phyloP scores from a whole-genome alignment of 2,797 vertebrate species.

The Poliocrania exsul region DNA sequence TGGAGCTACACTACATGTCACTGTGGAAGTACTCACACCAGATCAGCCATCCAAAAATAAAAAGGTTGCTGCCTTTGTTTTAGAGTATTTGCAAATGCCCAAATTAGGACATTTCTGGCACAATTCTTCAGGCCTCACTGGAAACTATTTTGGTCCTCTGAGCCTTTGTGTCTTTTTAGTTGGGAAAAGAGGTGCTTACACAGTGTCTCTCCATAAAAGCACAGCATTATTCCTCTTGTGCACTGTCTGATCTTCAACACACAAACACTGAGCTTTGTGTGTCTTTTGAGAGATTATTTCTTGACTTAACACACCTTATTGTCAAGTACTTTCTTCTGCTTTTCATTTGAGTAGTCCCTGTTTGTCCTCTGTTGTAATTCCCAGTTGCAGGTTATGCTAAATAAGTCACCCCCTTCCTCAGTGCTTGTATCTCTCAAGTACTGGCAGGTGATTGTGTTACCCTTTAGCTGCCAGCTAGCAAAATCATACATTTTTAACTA shows the following conservation, averaged over 20 bases:
- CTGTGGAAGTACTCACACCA: not conserved
- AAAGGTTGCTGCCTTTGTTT: not conserved
- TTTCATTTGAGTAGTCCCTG: not conserved
- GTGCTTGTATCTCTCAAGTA: not conserved
- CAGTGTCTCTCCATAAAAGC: not conserved
- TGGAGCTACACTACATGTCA: not conserved
- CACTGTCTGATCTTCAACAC: not conserved
- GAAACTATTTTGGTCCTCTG: not conserved
- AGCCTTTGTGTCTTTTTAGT: not conserved
- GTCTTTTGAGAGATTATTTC: not conserved
- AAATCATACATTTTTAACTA: not conserved
- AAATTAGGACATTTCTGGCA: not conserved
- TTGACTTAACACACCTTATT: not conserved
- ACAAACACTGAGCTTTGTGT: not conserved
- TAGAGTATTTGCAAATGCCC: not conserved
- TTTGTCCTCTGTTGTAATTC: not conserved
- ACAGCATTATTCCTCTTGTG: not conserved
- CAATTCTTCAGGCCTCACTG: not conserved
- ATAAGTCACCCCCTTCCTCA: not conserved
- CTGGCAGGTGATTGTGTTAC: fast-evolving
- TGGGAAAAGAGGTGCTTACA: not conserved
- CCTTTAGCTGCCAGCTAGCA: not conserved
- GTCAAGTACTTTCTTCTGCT: not conserved
- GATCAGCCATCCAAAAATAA: not conserved
- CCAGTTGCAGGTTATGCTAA: not conserved